Evolutionary conservation across 2,113 vertebrate species (phyloP).

Genomic region (Lampris incognitus): DNA sequence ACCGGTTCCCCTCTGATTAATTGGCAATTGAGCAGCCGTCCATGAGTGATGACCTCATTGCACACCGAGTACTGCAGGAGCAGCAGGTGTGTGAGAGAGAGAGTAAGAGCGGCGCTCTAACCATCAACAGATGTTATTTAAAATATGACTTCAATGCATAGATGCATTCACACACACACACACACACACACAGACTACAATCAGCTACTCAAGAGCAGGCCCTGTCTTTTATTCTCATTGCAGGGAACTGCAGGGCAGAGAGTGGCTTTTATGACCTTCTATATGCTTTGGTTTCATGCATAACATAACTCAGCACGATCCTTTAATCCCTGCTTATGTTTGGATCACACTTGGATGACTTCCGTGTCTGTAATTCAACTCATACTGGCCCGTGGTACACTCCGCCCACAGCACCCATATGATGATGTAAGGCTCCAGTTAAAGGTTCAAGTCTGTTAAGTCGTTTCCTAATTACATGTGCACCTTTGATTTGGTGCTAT

Average conservation of each 20-base stretch:
- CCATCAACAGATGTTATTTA: conserved; percentile 77
- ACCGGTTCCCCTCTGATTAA: conserved; percentile 58
- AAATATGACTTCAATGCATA: conserved; percentile 63
- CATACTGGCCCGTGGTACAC: conserved; percentile 3
- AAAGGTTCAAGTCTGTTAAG: neutral
- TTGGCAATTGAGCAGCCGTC: conserved; percentile 41
- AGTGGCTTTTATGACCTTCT: conserved; percentile 39
- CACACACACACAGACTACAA: conserved; percentile 12
- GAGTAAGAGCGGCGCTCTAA: conserved; percentile 68
- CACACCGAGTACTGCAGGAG: conserved; percentile 41
- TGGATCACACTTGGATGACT: neutral
- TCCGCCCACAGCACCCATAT: neutral
- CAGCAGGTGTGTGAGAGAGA: conserved; percentile 59
- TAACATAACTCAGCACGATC: neutral
- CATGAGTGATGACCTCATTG: conserved; percentile 69
- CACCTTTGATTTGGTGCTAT: too few relatives aligned
- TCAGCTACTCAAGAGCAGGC: neutral
- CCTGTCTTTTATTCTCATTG: conserved; percentile 51
- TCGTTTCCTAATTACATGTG: too few relatives aligned
- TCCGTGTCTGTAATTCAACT: conserved; percentile 17
- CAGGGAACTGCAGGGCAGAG: conserved; percentile 21
- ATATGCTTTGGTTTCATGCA: conserved; percentile 41
- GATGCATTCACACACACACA: conserved; percentile 23
- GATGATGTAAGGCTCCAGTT: neutral
- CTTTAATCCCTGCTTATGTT: neutral